A percentile compares a stretch with the other conserved stretches of the same genome.
Conservation (phyloP, 2,797 vertebrate species). For the Eulemur rubriventer region DNA sequence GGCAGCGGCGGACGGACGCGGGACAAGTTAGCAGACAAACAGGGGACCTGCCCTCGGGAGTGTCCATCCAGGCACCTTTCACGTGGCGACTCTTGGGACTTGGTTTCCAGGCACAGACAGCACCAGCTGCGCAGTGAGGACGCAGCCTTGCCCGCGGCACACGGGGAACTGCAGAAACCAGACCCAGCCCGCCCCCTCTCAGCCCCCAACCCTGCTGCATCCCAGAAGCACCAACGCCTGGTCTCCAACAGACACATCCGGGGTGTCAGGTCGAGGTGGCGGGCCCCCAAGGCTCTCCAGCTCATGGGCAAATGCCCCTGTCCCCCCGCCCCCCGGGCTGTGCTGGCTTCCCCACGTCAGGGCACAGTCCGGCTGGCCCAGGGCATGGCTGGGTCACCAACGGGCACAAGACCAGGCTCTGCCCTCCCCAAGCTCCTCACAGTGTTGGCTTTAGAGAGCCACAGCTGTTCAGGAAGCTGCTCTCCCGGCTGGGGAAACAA, state of each 20-base stretch:
- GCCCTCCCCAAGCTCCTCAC: not conserved
- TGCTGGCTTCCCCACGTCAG: not conserved
- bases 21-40: not conserved
- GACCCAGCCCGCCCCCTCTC: not conserved
- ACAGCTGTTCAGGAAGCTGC: not conserved
- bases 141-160: accelerated
- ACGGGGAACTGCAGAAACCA: too few relatives aligned
- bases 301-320: not conserved
- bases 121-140: not conserved
- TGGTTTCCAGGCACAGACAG: not conserved
- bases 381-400: not conserved
- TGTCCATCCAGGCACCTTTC: too few relatives aligned
- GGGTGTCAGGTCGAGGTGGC: accelerated
- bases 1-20: not conserved
- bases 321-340: not conserved
- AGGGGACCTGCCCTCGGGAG: not conserved
- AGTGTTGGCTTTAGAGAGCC: not conserved
- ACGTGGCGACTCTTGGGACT: not conserved
- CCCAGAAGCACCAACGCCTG: not conserved
- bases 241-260: accelerated
- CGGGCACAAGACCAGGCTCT: not conserved
- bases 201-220: accelerated
- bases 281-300: not conserved
- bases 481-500: not conserved
- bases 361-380: not conserved